Percentiles rank a stretch among this genome's conserved stretches.
Conservation (phyloP, 2,113 vertebrate genomes). For the Saccopteryx bilineata region DNA sequence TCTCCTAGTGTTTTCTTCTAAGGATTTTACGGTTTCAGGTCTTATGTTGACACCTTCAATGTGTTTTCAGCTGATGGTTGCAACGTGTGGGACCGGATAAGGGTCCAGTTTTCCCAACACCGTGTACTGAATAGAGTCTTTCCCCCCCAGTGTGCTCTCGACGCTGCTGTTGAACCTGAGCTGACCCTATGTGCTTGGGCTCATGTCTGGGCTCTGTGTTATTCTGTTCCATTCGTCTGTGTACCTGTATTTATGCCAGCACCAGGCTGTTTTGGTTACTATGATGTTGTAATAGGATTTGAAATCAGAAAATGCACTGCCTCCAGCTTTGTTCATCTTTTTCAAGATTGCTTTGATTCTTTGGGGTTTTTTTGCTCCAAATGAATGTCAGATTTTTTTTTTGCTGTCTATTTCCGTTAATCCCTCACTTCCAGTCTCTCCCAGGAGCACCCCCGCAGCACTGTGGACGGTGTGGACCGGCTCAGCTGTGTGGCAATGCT, state of each 20-base stretch:
- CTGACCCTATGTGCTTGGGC: too few species aligned
- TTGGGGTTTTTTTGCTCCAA: not conserved
- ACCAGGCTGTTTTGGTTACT: not conserved
- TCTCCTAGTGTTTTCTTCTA: not conserved
- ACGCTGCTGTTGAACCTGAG: not conserved
- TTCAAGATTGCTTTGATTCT: not conserved
- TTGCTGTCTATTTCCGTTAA: not conserved
- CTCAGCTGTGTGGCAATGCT: not conserved
- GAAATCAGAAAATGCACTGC: not conserved
- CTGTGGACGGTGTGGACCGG: not conserved
- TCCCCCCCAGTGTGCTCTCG: too few species aligned
- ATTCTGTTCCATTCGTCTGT: accelerated
- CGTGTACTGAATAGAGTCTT: not conserved
- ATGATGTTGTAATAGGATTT: not conserved
- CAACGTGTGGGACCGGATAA: not conserved
- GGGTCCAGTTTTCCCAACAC: not conserved
- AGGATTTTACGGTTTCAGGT: not conserved
- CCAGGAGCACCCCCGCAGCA: accelerated
- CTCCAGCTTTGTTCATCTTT: not conserved
- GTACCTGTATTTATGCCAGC: not conserved
- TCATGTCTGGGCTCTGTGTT: not conserved
- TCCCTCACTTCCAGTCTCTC: not conserved
- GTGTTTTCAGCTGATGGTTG: not conserved
- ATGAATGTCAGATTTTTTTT: not conserved
- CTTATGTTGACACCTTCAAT: not conserved